Conservation (phyloP, 1,140 invertebrate species). For the Aphis craccivora region DNA sequence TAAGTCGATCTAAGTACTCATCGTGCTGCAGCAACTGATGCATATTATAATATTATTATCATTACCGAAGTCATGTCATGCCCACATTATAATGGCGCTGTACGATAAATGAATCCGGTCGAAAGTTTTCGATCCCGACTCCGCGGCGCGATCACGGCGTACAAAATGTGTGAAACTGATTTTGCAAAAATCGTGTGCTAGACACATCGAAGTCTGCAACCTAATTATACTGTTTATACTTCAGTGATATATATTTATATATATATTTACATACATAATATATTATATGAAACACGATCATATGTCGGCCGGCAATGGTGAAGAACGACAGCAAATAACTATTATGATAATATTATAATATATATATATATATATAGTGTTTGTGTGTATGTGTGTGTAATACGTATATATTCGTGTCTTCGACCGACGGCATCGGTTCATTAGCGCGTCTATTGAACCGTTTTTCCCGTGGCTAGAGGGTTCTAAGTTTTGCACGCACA, state of each 20-base stretch:
- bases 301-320: not conserved
- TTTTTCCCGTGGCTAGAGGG: conserved; percentile 14
- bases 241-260: not conserved
- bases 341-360: not conserved
- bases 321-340: not conserved
- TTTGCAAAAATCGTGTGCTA: not conserved
- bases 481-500: not conserved
- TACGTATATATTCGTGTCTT: not conserved
- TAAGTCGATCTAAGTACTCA: not conserved
- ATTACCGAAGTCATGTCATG: not conserved
- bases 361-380: not conserved
- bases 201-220: not conserved
- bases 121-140: not conserved
- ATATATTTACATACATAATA: not conserved
- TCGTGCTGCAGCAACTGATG: not conserved
- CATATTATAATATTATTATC: not conserved
- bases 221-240: not conserved
- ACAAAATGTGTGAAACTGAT: not conserved
- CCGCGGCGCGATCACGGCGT: not conserved
- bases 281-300: not conserved
- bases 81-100: not conserved
- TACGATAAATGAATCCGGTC: not conserved
- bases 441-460: conserved; percentile 39
- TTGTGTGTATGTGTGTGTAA: not conserved
- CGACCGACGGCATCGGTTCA: not conserved